Evolutionary conservation across 2,797 vertebrate species (phyloP).

Genomic region (Squalus acanthias): DNA sequence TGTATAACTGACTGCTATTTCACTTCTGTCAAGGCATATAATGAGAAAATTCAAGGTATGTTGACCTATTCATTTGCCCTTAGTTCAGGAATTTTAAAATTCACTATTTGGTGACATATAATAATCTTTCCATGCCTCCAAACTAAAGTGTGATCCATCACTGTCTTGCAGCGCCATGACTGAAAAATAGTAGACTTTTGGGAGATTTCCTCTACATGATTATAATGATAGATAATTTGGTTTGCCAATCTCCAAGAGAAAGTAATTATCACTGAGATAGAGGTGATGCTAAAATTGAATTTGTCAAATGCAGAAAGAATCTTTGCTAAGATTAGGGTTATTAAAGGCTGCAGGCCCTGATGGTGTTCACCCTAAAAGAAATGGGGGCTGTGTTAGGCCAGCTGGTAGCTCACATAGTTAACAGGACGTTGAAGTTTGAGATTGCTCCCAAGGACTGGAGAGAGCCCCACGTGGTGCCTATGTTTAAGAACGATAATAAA

Average conservation of each 20-base stretch:
- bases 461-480: background rate
- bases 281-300: background rate
- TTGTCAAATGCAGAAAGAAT: background rate
- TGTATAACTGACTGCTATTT: background rate
- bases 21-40: background rate
- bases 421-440: background rate
- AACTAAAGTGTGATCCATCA: background rate
- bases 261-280: background rate
- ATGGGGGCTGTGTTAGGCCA: background rate
- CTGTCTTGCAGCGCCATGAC: background rate
- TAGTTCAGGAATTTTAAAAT: background rate
- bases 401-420: background rate
- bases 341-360: background rate
- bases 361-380: background rate
- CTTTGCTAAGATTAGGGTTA: background rate
- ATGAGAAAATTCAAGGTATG: background rate
- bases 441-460: background rate
- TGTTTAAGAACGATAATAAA: background rate
- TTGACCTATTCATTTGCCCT: background rate
- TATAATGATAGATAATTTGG: background rate
- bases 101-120: conserved; percentile 2
- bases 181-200: background rate
- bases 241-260: background rate
- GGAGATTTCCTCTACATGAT: background rate
- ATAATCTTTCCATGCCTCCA: background rate